Evolutionary conservation across 2,113 vertebrate genomes (phyloP).

Genomic region (Malurus alboscapulatus): DNA sequence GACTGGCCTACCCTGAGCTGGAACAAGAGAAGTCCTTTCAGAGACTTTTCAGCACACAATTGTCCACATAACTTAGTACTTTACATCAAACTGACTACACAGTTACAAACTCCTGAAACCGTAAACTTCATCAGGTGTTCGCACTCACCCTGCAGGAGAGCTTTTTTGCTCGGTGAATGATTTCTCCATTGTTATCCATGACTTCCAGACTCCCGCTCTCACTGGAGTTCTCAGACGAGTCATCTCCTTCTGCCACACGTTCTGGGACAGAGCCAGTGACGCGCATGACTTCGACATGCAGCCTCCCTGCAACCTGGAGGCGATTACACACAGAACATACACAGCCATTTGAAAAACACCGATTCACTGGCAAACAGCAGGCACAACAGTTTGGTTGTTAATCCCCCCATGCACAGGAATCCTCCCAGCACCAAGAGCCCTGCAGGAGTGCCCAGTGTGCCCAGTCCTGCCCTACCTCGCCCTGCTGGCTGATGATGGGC

Average conservation of each 20-base stretch:
- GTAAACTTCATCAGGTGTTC: not conserved
- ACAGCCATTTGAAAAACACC: not conserved
- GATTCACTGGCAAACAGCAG: not conserved
- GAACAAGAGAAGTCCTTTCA: not conserved
- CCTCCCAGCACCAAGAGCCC: not conserved
- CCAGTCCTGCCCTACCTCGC: constrained; percentile 78
- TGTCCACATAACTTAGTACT: not conserved
- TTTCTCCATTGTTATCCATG: constrained; percentile 87
- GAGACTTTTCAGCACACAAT: not conserved
- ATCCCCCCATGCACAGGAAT: rapidly evolving
- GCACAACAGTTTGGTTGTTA: not conserved
- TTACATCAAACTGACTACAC: not conserved
- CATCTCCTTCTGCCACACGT: constrained; percentile 84
- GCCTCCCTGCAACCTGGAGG: constrained; percentile 88
- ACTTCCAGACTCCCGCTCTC: constrained; percentile 92
- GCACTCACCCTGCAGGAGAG: constrained; percentile 89
- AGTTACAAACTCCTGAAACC: not conserved
- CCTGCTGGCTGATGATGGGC: constrained; percentile 98
- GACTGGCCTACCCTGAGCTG: not conserved
- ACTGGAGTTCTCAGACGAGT: constrained; percentile 96
- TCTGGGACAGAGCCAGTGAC: constrained; percentile 88
- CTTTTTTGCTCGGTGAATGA: constrained; percentile 88
- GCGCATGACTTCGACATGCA: constrained; percentile 92
- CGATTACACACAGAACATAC: not conserved
- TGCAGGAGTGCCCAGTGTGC: rapidly evolving